Evolutionary conservation across 1,140 invertebrate genomes (phyloP).

Genomic region (Neodiprion lecontei): DNA sequence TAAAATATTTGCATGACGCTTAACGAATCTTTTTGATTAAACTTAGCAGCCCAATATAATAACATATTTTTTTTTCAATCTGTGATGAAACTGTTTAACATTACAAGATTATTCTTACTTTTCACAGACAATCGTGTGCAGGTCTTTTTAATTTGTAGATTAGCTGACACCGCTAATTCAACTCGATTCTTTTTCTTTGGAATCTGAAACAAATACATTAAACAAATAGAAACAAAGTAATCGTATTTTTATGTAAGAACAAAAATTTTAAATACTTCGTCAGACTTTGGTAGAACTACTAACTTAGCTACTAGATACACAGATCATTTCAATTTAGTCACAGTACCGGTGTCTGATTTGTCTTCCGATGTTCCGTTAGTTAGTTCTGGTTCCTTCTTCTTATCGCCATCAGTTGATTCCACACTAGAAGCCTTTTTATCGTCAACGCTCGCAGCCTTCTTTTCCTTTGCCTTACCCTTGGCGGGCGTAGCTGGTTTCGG

Average conservation of each 20-base stretch:
- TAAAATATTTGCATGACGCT: neutral
- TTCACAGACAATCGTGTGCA: slow-evolving; percentile 4
- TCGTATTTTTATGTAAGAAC: slow-evolving; percentile 5
- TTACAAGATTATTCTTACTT: slow-evolving; percentile 1
- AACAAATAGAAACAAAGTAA: neutral
- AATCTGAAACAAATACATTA: slow-evolving; percentile 51
- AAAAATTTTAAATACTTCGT: neutral
- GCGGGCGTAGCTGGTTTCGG: slow-evolving; percentile 79
- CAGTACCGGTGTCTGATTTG: slow-evolving; percentile 60
- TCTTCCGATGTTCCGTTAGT: slow-evolving; percentile 64
- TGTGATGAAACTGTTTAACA: neutral
- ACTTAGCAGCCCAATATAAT: neutral
- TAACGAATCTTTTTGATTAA: neutral
- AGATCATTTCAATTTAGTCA: slow-evolving; percentile 18
- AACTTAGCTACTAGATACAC: too few species aligned
- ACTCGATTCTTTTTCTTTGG: slow-evolving; percentile 63
- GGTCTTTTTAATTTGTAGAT: slow-evolving; percentile 16
- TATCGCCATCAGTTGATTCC: slow-evolving; percentile 64
- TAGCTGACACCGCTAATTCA: slow-evolving; percentile 47
- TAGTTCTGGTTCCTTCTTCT: slow-evolving; percentile 63
- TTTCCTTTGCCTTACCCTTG: slow-evolving; percentile 74
- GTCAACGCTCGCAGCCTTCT: slow-evolving; percentile 73
- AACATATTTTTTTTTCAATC: neutral
- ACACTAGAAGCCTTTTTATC: slow-evolving; percentile 65
- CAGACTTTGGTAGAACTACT: too few species aligned